phyloP scores from a whole-genome alignment of 2,797 vertebrate species.

The Cirrhinus mrigala region DNA sequence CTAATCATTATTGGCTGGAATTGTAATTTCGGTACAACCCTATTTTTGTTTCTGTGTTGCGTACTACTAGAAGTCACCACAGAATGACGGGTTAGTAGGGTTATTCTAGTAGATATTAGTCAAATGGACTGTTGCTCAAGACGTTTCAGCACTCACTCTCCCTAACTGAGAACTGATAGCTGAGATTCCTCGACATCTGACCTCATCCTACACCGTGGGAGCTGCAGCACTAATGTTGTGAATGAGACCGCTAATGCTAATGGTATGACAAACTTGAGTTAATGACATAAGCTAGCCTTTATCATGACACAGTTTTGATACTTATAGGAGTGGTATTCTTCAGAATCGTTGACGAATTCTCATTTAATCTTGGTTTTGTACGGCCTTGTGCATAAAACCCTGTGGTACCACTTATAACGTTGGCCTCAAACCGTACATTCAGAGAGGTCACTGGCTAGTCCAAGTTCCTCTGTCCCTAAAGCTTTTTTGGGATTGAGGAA shows the following conservation, averaged over 20 bases:
- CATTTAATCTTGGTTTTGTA: not conserved
- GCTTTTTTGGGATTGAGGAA: slow-evolving; percentile 61
- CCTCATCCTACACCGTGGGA: not conserved
- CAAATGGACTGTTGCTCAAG: not conserved
- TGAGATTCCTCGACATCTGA: not conserved
- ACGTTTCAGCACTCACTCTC: not conserved
- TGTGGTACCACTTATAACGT: slow-evolving; percentile 8
- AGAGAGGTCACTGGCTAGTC: slow-evolving; percentile 13
- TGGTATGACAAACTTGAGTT: not conserved
- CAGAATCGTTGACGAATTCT: not conserved
- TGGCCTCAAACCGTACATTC: not conserved
- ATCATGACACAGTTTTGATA: not conserved
- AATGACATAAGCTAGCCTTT: not conserved
- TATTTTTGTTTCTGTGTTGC: not conserved
- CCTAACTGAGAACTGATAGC: not conserved
- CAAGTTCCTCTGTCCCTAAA: slow-evolving; percentile 61
- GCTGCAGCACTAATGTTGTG: not conserved
- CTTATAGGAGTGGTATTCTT: not conserved
- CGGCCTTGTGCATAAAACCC: not conserved
- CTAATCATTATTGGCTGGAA: not conserved
- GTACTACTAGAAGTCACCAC: not conserved
- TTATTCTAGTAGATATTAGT: slow-evolving; percentile 4
- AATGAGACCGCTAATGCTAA: slow-evolving; percentile 2
- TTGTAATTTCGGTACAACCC: not conserved
- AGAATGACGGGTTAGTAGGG: not conserved